Evolutionary conservation across 2,888 invertebrate species (phyloP).

Genomic region (Bimastos eiseni): DNA sequence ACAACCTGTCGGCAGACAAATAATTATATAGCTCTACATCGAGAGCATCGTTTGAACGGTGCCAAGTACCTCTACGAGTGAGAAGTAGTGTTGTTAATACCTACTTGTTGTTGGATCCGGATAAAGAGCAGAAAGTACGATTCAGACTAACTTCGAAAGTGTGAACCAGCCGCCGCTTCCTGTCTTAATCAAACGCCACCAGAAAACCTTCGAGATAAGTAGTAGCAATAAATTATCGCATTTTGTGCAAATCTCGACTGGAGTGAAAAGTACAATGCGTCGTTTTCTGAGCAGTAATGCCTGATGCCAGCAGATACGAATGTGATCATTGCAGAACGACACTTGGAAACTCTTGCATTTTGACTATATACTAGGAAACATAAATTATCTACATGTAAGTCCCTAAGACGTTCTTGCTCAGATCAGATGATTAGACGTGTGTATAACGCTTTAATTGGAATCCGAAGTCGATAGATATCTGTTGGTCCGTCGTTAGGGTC

Average conservation of each 20-base stretch:
- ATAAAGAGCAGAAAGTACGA: not conserved
- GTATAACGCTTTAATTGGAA: too few relatives aligned
- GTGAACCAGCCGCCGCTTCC: not conserved
- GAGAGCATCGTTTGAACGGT: not conserved
- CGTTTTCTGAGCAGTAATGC: not conserved
- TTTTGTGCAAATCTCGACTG: not conserved
- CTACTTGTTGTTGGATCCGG: not conserved
- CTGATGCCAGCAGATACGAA: not conserved
- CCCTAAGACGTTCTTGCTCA: too few relatives aligned
- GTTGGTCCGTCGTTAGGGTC: too few relatives aligned
- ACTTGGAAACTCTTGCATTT: too few relatives aligned
- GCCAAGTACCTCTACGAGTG: not conserved
- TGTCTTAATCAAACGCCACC: not conserved
- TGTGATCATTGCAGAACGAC: not conserved
- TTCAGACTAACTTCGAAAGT: too few relatives aligned
- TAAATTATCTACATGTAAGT: too few relatives aligned
- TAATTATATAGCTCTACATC: not conserved
- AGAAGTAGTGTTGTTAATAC: not conserved
- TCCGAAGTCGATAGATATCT: too few relatives aligned
- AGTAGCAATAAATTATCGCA: too few relatives aligned
- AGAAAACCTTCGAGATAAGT: not conserved
- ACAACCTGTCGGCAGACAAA: too few relatives aligned
- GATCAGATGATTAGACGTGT: too few relatives aligned
- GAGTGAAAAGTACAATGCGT: not conserved
- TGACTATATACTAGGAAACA: too few relatives aligned